These are phyloP conservation scores for Crotalus helleri DNA, from an alignment of 2,113 vertebrate species.

Conservation along the genomic window DNA sequence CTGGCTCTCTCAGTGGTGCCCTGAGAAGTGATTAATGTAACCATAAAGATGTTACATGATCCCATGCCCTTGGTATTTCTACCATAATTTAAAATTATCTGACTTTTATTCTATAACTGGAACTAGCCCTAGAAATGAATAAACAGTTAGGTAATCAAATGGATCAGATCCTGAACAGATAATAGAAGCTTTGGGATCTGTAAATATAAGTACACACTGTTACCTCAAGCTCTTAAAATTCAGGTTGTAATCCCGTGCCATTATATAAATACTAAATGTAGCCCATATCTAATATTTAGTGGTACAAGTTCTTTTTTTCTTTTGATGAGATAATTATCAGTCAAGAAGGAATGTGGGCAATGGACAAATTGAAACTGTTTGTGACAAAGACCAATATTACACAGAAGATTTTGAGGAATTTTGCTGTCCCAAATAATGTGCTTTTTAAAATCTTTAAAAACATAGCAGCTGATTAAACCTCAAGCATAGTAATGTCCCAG, in stretches of 20 bases:
- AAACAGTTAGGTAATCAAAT: not conserved
- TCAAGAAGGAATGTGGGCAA: not conserved
- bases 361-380: not conserved
- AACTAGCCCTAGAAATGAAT: constrained; percentile 7
- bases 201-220: constrained; percentile 12
- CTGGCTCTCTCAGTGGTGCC: constrained; percentile 7
- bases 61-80: not conserved
- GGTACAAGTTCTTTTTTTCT: not conserved
- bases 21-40: constrained; percentile 3
- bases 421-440: constrained; percentile 37
- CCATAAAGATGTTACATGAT: not conserved
- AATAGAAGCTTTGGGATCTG: constrained; percentile 8
- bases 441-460: constrained; percentile 42
- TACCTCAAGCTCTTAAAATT: constrained; percentile 5
- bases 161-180: constrained; percentile 23
- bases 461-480: constrained; percentile 36
- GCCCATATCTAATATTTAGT: not conserved
- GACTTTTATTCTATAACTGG: not conserved
- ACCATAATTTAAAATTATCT: constrained; percentile 21
- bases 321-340: constrained; percentile 5
- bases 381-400: constrained; percentile 20
- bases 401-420: constrained; percentile 19
- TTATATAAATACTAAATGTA: constrained; percentile 3
- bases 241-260: not conserved
- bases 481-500: not conserved